These are phyloP conservation scores for Mandrillus leucophaeus DNA, from an alignment of 2,113 vertebrate species.

Conservation along the genomic window DNA sequence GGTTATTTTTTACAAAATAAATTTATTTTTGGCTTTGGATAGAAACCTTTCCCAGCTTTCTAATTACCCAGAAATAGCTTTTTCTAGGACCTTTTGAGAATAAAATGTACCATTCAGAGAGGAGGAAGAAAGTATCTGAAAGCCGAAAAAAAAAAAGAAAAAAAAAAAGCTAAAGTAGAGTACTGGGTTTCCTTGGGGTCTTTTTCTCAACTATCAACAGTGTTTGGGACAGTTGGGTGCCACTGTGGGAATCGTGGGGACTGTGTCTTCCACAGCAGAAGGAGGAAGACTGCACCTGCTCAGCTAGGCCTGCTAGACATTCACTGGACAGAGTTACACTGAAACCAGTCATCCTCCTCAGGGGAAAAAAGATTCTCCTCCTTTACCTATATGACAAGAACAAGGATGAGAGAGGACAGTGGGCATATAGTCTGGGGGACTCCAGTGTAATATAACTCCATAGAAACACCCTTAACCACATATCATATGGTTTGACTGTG, in stretches of 20 bases:
- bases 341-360: background rate
- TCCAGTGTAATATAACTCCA: background rate
- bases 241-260: background rate
- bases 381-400: background rate
- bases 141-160: background rate
- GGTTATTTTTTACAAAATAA: background rate
- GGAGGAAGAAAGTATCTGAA: background rate
- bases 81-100: background rate
- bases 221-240: background rate
- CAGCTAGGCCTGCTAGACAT: background rate
- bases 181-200: background rate
- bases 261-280: background rate
- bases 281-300: background rate
- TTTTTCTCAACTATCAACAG: background rate
- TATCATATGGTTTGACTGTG: too few relatives aligned
- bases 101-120: background rate
- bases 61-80: constrained; percentile 19
- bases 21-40: background rate
- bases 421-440: too few relatives aligned
- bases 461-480: background rate
- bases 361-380: background rate
- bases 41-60: constrained; percentile 11
- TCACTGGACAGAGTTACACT: too few relatives aligned
- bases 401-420: background rate
- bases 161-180: background rate